Conservation (phyloP, 2,797 vertebrate species). For the Hipposideros larvatus region DNA sequence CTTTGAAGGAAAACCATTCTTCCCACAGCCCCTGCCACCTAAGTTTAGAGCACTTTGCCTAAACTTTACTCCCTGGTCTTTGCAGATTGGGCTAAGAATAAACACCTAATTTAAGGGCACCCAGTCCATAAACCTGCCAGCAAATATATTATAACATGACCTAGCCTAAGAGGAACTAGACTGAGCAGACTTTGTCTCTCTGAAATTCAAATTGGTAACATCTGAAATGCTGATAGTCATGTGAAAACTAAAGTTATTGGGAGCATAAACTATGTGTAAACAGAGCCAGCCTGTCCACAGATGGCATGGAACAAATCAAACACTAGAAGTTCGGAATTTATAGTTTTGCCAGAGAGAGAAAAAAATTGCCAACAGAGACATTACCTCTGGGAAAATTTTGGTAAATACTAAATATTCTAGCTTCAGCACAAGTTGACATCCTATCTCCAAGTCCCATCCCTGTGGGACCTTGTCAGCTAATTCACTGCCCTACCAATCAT, state of each 20-base stretch:
- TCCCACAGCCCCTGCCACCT: not conserved
- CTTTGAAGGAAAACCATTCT: slow-evolving; percentile 5
- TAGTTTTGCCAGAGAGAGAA: not conserved
- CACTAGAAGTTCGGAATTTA: not conserved
- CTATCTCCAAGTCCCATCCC: not conserved
- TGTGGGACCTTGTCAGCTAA: not conserved
- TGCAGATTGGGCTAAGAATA: not conserved
- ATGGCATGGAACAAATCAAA: not conserved
- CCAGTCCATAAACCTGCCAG: not conserved
- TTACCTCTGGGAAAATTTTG: not conserved
- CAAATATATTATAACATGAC: not conserved
- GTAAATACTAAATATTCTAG: not conserved
- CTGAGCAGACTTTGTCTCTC: not conserved
- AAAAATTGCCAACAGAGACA: not conserved
- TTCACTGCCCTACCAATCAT: not conserved
- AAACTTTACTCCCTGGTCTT: not conserved
- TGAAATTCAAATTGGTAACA: not conserved
- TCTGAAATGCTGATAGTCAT: not conserved
- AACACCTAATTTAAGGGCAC: not conserved
- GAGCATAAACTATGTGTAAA: not conserved
- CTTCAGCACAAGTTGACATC: not conserved
- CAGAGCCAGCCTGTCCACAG: not conserved
- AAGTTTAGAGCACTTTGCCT: not conserved
- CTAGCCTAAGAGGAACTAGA: not conserved
- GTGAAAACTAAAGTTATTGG: not conserved